Evolutionary conservation across 2,113 vertebrate genomes (phyloP).

Genomic region (Heteronetta atricapilla): DNA sequence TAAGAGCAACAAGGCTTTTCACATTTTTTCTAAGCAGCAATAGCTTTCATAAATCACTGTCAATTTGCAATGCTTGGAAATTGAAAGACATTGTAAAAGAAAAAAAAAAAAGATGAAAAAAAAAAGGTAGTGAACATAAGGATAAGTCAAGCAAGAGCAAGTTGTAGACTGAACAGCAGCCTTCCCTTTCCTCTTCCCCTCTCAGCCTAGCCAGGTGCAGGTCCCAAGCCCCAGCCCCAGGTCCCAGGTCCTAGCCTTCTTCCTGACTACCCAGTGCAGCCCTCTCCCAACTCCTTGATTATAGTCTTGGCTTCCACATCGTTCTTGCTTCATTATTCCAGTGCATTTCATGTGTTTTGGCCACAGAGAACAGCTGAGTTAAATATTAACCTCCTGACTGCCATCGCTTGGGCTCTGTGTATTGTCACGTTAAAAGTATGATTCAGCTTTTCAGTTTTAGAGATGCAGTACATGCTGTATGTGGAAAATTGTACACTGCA

Average conservation of each 20-base stretch:
- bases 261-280: neutral
- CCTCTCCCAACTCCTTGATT: neutral
- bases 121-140: neutral
- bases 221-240: too few relatives aligned
- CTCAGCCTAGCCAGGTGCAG: neutral
- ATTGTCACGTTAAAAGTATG: neutral
- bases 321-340: neutral
- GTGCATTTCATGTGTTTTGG: neutral
- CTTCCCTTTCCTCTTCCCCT: neutral
- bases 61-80: constrained; percentile 37
- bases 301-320: neutral
- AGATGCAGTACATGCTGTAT: neutral
- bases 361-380: neutral
- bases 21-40: neutral
- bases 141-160: neutral
- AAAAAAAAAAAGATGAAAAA: neutral
- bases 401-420: neutral
- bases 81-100: neutral
- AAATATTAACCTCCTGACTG: neutral
- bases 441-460: neutral
- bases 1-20: neutral
- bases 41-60: neutral
- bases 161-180: neutral
- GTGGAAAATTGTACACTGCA: neutral
- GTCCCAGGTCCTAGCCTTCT: neutral